A percentile compares a stretch with the other conserved stretches of the same genome.
Conservation (phyloP, 2,113 vertebrate genomes). For the Pseudopipra pipra region DNA sequence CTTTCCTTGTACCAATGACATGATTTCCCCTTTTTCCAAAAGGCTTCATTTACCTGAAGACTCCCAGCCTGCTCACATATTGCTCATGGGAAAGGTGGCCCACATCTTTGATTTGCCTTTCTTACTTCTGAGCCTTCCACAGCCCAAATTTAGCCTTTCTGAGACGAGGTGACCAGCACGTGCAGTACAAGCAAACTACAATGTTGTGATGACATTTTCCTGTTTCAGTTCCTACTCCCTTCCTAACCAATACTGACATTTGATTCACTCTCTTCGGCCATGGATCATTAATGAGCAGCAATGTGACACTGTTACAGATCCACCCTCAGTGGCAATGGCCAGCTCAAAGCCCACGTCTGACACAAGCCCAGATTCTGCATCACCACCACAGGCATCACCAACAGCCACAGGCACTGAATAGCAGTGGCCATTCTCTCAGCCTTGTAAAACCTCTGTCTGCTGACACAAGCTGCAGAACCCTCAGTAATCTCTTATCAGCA, state of each 20-base stretch:
- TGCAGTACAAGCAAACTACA: not conserved
- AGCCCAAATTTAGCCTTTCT: not conserved
- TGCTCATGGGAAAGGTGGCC: not conserved
- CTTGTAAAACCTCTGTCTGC: not conserved
- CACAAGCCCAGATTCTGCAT: not conserved
- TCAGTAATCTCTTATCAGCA: not conserved
- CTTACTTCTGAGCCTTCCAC: not conserved
- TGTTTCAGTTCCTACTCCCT: not conserved
- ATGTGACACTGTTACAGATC: not conserved
- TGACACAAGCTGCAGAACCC: not conserved
- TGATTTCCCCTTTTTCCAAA: not conserved
- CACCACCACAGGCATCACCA: not conserved
- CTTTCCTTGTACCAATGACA: not conserved
- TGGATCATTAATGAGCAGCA: not conserved
- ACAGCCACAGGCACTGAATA: accelerated
- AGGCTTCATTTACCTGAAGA: not conserved
- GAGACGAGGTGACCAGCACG: accelerated
- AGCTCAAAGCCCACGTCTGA: not conserved
- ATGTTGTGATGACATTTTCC: too few species aligned
- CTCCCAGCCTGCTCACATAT: not conserved
- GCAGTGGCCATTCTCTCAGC: not conserved
- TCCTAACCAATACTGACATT: not conserved
- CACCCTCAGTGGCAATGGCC: not conserved
- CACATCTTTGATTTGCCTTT: not conserved
- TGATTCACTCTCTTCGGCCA: not conserved